These are phyloP conservation scores for Orchesella cincta DNA, from an alignment of 1,140 invertebrate species.

Conservation along the genomic window DNA sequence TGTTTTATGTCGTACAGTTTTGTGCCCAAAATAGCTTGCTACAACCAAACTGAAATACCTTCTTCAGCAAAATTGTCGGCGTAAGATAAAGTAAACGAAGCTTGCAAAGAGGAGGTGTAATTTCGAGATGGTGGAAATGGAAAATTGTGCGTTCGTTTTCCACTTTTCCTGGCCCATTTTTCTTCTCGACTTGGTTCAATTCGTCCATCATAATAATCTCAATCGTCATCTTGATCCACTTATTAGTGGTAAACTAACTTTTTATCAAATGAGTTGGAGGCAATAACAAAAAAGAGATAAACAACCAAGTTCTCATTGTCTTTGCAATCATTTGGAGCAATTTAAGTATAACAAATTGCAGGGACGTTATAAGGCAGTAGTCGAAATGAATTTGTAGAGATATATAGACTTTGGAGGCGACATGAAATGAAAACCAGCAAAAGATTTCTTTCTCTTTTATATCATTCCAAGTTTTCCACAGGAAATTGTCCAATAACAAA, in stretches of 20 bases:
- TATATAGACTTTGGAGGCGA: background rate
- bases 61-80: too few species aligned
- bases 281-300: background rate
- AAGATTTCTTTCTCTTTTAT: too few species aligned
- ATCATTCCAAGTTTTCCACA: too few species aligned
- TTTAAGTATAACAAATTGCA: background rate
- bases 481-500: too few species aligned
- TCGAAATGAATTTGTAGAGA: background rate
- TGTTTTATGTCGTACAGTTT: background rate
- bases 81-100: background rate
- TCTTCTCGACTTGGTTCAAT: background rate
- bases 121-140: background rate
- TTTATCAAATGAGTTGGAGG: background rate
- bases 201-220: background rate
- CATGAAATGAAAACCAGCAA: background rate
- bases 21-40: background rate
- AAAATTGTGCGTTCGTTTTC: background rate
- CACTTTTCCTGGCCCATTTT: background rate
- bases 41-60: background rate
- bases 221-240: background rate
- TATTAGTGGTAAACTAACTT: background rate
- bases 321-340: too few species aligned
- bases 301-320: too few species aligned
- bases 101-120: background rate
- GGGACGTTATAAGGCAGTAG: background rate